Evolutionary conservation across 2,888 invertebrate genomes (phyloP), one percentile per base, ranked within the genome.

Genomic region (Drosophila buzzatii): DNA sequence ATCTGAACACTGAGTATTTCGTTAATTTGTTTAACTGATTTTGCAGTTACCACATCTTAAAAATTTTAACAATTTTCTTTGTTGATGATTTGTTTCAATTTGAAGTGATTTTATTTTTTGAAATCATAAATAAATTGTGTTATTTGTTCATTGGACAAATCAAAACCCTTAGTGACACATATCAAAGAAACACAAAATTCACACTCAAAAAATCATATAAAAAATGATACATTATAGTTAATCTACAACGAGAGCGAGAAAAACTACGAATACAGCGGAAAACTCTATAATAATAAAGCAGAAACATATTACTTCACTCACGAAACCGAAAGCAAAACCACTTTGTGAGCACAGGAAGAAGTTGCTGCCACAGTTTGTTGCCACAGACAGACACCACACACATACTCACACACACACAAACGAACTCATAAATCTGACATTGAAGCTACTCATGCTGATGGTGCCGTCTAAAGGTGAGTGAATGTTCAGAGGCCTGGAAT

Each of bases 381-480:
- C 73, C 64, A 77, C 69, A 79, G 42, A 42, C 18, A 42, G 2
- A 39, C 18, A 18, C 18, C 70, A 45, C 16, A 56, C 14, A 62
- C n/a, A 31, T 12, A 41, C 23, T n/a, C 27, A 44, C 49, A 49
- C 27, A 66, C 27, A 39, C 31, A 31, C 49, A 39, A 0, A 8
- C 27, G 41, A 27, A 14, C 44, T 27, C 52, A 42, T 20, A 61
- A 47, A 74, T 69, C 68, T 83, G 86, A 81, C 86, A 88, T 87
- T 85, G 82, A 83, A 73, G 64, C 63, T 62, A 60, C 55, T 16
- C 35, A 23, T 79, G 85, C 63, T 73, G 85, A 82, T 84, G 84
- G 75, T 84, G 87, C 87, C 89, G 81, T 76, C 83, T 69, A 81
- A 79, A 90, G 88, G 89, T 89, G 77, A 89, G 90, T 89, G 76